A percentile compares a stretch with the other conserved stretches of the same genome.
Evolutionary conservation across 1,140 invertebrate species (phyloP).

Genomic region (Hirudo medicinalis): DNA sequence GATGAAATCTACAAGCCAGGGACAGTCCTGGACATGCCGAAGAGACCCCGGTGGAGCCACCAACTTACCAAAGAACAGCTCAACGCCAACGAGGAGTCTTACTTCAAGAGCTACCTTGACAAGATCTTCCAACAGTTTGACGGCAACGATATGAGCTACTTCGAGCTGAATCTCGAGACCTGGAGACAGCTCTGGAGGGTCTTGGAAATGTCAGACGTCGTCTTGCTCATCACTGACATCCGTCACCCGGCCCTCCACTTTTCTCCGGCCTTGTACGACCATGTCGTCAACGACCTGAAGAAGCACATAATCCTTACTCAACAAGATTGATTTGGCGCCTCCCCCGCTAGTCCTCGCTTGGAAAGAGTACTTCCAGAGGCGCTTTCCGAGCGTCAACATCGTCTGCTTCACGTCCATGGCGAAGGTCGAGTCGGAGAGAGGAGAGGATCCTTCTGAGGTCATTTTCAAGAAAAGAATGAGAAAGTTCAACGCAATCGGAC

Average conservation of each 20-base stretch:
- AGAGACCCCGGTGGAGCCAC: conserved; percentile 65
- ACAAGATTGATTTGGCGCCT: conserved; percentile 78
- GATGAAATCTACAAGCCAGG: conserved; percentile 58
- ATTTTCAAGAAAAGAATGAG: conserved; percentile 44
- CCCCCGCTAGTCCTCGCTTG: conserved; percentile 69
- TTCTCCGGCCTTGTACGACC: conserved; percentile 70
- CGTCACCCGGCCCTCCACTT: conserved; percentile 64
- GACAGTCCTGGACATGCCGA: conserved; percentile 57
- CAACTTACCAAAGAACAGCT: conserved; percentile 55
- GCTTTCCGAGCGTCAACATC: conserved; percentile 61
- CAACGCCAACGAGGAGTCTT: conserved; percentile 46
- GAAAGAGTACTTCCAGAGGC: conserved; percentile 61
- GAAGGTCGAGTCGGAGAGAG: conserved; percentile 22
- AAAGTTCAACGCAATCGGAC: conserved; percentile 69
- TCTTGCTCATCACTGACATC: conserved; percentile 71
- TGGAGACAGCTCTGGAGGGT: conserved; percentile 86
- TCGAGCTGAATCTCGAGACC: conserved; percentile 80
- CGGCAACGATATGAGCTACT: conserved; percentile 51
- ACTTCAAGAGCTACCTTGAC: conserved; percentile 48
- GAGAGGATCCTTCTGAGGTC: conserved; percentile 11
- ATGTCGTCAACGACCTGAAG: conserved; percentile 55
- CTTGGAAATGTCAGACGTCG: conserved; percentile 72
- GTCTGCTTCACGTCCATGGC: conserved; percentile 72
- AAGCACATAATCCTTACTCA: conserved; percentile 77
- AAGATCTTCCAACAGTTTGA: conserved; percentile 44